These are phyloP conservation scores for Lagria hirta DNA, from an alignment of 2,888 invertebrate genomes.

Conservation along the genomic window DNA sequence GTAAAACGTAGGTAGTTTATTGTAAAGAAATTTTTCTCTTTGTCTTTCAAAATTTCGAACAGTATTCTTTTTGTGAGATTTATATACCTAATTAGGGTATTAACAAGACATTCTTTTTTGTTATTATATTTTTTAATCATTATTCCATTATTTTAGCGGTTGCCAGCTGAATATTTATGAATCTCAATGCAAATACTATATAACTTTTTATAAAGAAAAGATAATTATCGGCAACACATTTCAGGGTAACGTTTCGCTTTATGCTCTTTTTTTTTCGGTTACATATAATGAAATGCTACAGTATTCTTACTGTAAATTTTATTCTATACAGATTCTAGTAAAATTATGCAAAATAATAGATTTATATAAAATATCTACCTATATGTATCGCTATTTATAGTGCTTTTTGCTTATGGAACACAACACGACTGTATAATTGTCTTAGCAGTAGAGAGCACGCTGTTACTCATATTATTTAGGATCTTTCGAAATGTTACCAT, in stretches of 20 bases:
- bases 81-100: conserved; percentile 31
- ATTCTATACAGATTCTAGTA: conserved; percentile 22
- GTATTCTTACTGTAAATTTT: conserved; percentile 20
- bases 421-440: conserved; percentile 54
- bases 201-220: conserved; percentile 28
- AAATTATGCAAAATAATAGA: conserved; percentile 31
- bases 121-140: too few relatives aligned
- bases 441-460: conserved; percentile 49
- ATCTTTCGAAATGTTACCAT: conserved; percentile 36
- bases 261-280: conserved; percentile 19
- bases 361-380: conserved; percentile 43
- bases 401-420: conserved; percentile 54
- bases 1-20: conserved; percentile 47
- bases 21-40: conserved; percentile 43
- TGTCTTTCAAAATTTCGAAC: conserved; percentile 43
- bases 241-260: conserved; percentile 45
- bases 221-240: conserved; percentile 44
- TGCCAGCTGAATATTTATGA: conserved; percentile 30
- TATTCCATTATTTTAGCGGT: conserved; percentile 31
- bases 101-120: conserved; percentile 35
- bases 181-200: conserved; percentile 31
- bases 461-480: conserved; percentile 45
- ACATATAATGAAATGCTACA: conserved; percentile 18
- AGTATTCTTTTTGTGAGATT: conserved; percentile 49
- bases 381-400: conserved; percentile 51